Conservation (phyloP, 2,888 invertebrate genomes). For the Diaprepes abbreviatus region DNA sequence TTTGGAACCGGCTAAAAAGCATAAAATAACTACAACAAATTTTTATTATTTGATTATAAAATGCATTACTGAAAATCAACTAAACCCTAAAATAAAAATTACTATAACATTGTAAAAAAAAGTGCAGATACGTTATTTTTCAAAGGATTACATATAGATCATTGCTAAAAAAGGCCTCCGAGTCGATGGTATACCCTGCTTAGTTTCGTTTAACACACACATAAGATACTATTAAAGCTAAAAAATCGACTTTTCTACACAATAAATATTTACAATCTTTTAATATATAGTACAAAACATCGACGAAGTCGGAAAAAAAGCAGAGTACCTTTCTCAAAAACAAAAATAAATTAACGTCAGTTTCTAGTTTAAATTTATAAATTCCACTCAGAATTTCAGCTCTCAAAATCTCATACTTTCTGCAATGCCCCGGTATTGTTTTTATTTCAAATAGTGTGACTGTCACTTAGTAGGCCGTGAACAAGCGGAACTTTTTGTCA, state of each 20-base stretch:
- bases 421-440: too few species aligned
- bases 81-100: constrained; percentile 24
- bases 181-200: constrained; percentile 37
- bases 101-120: constrained; percentile 32
- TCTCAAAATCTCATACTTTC: too few species aligned
- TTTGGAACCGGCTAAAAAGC: constrained; percentile 4
- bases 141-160: constrained; percentile 45
- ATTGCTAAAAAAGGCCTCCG: constrained; percentile 41
- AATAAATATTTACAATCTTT: constrained; percentile 37
- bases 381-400: background rate
- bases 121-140: constrained; percentile 29
- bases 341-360: background rate
- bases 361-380: background rate
- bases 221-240: constrained; percentile 41
- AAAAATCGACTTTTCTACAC: constrained; percentile 36
- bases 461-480: too few species aligned
- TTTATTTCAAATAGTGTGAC: too few species aligned
- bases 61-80: constrained; percentile 27
- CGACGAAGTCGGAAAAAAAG: constrained; percentile 27
- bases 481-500: too few species aligned
- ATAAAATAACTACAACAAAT: constrained; percentile 26
- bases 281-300: constrained; percentile 18
- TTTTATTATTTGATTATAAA: constrained; percentile 27
- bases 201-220: constrained; percentile 26
- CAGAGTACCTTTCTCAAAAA: constrained; percentile 44